A percentile compares a stretch with the other conserved stretches of the same genome.
These are phyloP conservation scores for Pterocles gutturalis DNA, from an alignment of 2,113 vertebrate species.

Conservation along the genomic window DNA sequence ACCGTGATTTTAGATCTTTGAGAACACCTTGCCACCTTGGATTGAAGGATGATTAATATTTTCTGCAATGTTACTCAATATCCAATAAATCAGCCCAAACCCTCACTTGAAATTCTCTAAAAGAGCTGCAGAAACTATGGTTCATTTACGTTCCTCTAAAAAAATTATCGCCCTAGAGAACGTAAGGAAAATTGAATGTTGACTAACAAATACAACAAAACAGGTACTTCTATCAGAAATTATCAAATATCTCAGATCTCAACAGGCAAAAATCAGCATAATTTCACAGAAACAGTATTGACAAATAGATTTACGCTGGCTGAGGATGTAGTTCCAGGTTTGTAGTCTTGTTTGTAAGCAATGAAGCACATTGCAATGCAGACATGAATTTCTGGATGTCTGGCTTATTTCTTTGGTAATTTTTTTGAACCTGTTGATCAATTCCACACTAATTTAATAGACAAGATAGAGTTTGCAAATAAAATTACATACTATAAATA, in stretches of 20 bases:
- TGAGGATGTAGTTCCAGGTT: background rate
- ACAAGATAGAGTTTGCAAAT: background rate
- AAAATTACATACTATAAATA: background rate
- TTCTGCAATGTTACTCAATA: background rate
- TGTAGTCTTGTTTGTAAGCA: background rate
- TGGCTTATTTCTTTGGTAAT: background rate
- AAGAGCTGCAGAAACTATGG: background rate
- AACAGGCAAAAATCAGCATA: background rate
- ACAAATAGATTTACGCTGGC: background rate
- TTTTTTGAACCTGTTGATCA: background rate
- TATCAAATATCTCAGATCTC: background rate
- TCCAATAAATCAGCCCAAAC: background rate
- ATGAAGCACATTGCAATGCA: background rate
- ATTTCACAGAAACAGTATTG: background rate
- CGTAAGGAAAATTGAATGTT: background rate
- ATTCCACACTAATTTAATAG: background rate
- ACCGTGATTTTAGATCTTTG: background rate
- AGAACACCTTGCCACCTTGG: background rate
- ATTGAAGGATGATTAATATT: background rate
- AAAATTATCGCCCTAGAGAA: background rate
- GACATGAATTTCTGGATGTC: background rate
- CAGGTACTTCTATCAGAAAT: background rate
- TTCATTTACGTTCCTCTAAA: background rate
- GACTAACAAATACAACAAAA: background rate
- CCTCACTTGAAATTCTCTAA: background rate